phyloP scores from a whole-genome alignment of 2,797 vertebrate species.

The Podarcis siculus region DNA sequence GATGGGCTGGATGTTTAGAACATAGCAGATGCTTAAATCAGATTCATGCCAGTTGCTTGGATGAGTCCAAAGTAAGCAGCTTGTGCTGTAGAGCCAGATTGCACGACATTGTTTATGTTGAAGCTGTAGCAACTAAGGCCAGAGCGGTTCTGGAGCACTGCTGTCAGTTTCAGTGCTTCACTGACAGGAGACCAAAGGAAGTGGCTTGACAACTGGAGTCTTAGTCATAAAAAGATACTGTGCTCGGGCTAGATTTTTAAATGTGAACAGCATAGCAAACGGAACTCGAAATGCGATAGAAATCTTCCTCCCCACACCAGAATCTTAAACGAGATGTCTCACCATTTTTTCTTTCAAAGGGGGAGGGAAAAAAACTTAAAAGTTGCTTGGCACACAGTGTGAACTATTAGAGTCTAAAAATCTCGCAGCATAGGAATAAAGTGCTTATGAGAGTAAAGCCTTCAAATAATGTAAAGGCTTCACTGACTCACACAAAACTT shows the following conservation, averaged over 20 bases:
- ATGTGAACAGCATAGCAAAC: slow-evolving; percentile 13
- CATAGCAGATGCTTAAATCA: not conserved
- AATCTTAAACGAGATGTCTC: not conserved
- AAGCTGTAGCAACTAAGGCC: not conserved
- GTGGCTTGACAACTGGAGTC: not conserved
- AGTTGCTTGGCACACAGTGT: not conserved
- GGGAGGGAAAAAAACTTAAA: not conserved
- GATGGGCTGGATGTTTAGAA: not conserved
- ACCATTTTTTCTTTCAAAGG: not conserved
- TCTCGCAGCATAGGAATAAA: not conserved
- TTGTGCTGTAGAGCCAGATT: not conserved
- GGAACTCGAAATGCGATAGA: not conserved
- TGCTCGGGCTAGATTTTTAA: slow-evolving; percentile 19
- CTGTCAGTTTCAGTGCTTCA: slow-evolving; percentile 17
- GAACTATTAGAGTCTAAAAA: not conserved
- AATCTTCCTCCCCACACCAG: not conserved
- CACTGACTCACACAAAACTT: not conserved
- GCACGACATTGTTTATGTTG: not conserved
- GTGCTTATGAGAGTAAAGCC: not conserved
- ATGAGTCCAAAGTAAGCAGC: not conserved
- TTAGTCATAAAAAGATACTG: slow-evolving; percentile 43
- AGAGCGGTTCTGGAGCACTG: not conserved
- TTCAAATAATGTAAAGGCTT: accelerated
- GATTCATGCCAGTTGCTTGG: not conserved
- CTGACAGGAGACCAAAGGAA: not conserved